Percentiles rank a stretch among this genome's conserved stretches.
Evolutionary conservation across 2,888 invertebrate genomes (phyloP).

Genomic region (Plagodis dolabraria): DNA sequence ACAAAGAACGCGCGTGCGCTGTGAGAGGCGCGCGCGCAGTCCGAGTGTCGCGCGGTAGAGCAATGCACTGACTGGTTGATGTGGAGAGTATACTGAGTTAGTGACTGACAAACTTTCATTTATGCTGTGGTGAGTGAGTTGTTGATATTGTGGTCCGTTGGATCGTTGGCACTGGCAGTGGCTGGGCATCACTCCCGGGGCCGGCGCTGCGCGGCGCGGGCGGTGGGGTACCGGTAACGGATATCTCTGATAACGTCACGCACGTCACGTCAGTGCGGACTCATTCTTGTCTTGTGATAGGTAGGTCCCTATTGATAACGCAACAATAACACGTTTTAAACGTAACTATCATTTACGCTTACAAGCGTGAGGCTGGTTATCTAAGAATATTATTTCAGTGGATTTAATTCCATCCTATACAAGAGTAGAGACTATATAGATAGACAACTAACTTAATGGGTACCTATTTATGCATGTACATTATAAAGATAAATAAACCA

Average conservation of each 20-base stretch:
- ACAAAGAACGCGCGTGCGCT: constrained; percentile 36
- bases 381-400: too few relatives aligned
- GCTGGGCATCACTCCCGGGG: not conserved
- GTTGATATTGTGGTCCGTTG: constrained; percentile 3
- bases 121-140: not conserved
- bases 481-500: too few relatives aligned
- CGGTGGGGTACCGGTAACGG: not conserved
- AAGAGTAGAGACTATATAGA: too few relatives aligned
- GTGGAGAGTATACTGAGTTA: not conserved
- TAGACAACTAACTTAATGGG: too few relatives aligned
- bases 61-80: too few relatives aligned
- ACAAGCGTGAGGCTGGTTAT: too few relatives aligned
- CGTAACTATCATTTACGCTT: too few relatives aligned
- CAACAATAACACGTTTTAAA: too few relatives aligned
- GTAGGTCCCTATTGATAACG: too few relatives aligned
- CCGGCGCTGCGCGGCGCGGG: not conserved
- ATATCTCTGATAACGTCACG: not conserved
- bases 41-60: constrained; percentile 30
- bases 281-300: not conserved
- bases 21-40: constrained; percentile 38
- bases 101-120: not conserved
- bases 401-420: too few relatives aligned
- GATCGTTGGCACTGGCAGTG: not conserved
- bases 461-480: too few relatives aligned
- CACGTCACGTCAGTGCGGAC: not conserved